phyloP scores from a whole-genome alignment of 2,888 invertebrate genomes.

The Stenoptilia bipunctidactyla region DNA sequence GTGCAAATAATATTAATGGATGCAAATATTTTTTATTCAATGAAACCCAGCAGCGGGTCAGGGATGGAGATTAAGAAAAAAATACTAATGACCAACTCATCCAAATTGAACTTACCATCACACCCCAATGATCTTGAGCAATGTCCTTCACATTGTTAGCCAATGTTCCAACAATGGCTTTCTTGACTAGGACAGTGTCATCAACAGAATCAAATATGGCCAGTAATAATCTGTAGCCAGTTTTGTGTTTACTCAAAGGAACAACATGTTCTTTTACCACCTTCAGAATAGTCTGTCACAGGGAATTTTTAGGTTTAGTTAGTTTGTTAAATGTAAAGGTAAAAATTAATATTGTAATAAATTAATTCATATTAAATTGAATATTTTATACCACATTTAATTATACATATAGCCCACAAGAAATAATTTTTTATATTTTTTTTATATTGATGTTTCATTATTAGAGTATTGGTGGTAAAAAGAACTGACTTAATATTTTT shows the following conservation, averaged over 20 bases:
- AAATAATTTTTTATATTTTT: too few relatives aligned
- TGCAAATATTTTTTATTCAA: neutral
- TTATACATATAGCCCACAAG: too few relatives aligned
- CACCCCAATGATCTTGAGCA: conserved; percentile 83
- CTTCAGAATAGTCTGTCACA: conserved; percentile 82
- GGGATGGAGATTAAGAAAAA: too few relatives aligned
- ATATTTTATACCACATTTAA: too few relatives aligned
- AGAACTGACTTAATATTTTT: too few relatives aligned
- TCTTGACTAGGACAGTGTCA: conserved; percentile 91
- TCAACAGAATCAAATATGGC: conserved; percentile 91
- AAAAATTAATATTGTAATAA: too few relatives aligned
- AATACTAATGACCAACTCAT: neutral
- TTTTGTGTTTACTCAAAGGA: conserved; percentile 86
- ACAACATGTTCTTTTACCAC: conserved; percentile 86
- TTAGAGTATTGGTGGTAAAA: neutral
- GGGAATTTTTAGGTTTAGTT: too few relatives aligned
- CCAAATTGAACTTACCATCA: conserved; percentile 77
- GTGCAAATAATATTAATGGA: neutral
- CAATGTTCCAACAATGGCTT: conserved; percentile 81
- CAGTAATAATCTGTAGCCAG: conserved; percentile 86
- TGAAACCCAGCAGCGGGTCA: too few relatives aligned
- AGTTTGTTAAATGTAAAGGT: too few relatives aligned
- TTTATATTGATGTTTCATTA: too few relatives aligned
- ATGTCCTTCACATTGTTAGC: conserved; percentile 76
- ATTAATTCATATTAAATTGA: too few relatives aligned